These are phyloP conservation scores for Muntiacus muntjak DNA, from an alignment of 2,113 vertebrate species.

Conservation along the genomic window DNA sequence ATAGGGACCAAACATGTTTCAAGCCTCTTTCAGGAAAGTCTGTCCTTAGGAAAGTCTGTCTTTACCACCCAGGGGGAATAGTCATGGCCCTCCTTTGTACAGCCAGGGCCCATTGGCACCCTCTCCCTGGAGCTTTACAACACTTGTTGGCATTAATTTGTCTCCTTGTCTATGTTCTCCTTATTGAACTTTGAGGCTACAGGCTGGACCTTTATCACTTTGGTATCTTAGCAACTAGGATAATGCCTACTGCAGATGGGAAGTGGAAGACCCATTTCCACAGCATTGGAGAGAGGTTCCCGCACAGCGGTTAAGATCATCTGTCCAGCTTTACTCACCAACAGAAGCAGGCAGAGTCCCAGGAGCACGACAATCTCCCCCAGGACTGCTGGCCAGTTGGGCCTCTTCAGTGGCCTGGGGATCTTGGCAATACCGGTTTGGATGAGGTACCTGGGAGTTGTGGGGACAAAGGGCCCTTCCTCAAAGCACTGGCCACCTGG, in stretches of 20 bases:
- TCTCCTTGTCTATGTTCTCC: not conserved
- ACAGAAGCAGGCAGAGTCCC: slow-evolving; percentile 78
- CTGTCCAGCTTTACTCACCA: slow-evolving; percentile 79
- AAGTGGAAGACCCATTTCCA: not conserved
- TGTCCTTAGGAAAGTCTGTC: not conserved
- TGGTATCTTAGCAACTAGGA: not conserved
- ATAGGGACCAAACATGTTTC: not conserved
- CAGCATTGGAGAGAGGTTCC: not conserved
- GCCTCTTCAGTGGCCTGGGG: slow-evolving; percentile 77
- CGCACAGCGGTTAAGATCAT: not conserved
- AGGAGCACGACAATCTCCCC: slow-evolving; percentile 80
- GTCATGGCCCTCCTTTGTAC: not conserved
- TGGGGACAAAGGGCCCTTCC: slow-evolving; percentile 85
- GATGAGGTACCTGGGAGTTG: slow-evolving; percentile 80
- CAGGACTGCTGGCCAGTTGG: slow-evolving; percentile 83
- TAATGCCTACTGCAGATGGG: not conserved
- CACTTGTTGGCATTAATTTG: not conserved
- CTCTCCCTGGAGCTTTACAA: accelerated
- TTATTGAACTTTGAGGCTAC: not conserved
- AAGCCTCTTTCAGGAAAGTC: not conserved
- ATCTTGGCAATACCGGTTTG: slow-evolving; percentile 85
- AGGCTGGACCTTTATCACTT: not conserved
- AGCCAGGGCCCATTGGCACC: not conserved
- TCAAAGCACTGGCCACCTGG: slow-evolving; percentile 86
- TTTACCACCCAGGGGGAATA: not conserved